Conservation (phyloP, 2,888 invertebrate genomes). For the Melipona beecheii region DNA sequence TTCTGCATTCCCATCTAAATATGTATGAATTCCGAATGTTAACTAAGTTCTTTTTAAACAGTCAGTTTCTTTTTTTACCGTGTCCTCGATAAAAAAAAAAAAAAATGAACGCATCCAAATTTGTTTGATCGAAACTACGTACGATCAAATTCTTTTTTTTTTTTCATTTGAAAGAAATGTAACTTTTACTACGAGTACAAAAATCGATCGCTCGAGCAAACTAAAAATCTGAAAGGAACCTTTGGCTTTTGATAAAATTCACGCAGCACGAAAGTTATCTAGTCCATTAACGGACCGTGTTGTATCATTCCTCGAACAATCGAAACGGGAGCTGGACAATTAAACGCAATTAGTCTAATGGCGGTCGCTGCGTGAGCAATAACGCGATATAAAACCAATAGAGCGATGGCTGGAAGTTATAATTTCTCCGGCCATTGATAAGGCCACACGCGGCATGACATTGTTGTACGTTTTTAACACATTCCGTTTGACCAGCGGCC, state of each 20-base stretch:
- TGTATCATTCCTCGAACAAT: constrained; percentile 51
- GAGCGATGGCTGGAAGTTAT: constrained; percentile 28
- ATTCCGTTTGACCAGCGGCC: constrained; percentile 35
- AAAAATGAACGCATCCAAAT: neutral
- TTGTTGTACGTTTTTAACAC: constrained; percentile 48
- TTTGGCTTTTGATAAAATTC: constrained; percentile 7
- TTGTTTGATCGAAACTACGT: neutral
- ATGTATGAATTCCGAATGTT: neutral
- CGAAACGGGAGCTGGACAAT: constrained; percentile 57
- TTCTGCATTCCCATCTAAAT: neutral
- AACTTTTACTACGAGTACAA: neutral
- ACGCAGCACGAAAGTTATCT: constrained; percentile 32
- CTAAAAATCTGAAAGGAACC: neutral
- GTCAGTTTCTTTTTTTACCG: neutral
- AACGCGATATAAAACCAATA: constrained; percentile 53
- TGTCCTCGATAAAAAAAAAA: neutral
- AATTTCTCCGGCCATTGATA: constrained; percentile 49
- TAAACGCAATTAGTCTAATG: constrained; percentile 61
- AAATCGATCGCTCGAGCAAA: neutral
- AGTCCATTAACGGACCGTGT: constrained; percentile 33
- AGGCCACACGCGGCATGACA: constrained; percentile 26
- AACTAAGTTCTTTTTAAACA: neutral
- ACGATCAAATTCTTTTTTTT: neutral
- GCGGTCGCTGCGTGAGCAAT: constrained; percentile 42
- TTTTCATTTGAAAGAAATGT: neutral